Evolutionary conservation across 2,797 vertebrate species (phyloP), one percentile per base, ranked within the genome.

Genomic region (Sciaenops ocellatus): DNA sequence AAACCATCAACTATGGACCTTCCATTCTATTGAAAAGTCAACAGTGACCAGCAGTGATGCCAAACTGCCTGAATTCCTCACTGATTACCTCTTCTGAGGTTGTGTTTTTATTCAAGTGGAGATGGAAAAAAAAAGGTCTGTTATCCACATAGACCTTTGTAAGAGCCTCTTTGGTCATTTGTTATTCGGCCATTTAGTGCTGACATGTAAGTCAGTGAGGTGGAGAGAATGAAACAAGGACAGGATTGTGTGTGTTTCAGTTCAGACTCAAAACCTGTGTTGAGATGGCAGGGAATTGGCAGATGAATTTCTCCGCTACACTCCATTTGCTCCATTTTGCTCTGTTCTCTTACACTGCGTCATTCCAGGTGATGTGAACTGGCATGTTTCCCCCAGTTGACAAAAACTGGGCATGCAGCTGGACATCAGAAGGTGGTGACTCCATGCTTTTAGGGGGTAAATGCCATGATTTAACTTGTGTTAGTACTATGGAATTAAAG

Each of bases 281-380:
- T 50, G 67, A 84, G 85, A 86, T 88, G 84, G 86, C 71, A 80
- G 78, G 79, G 80, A 87, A 69, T 26, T 85, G 90, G 86, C 89
- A 78, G 83, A 87, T 77, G 57, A 62, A 86, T 85, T 89, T 86
- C 69, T 83, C 65, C 51, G 51, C 80, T 69, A 51, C 17, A 75
- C 85, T 84, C 78, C 73, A 74, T 89, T 89, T 83, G 76, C 83
- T 71, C 42, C 48, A 6, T 64, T 74, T 64, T 61, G 66, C 65
- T 85, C 52, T 81, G 47, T 88, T 88, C 74, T 90, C 46, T 79
- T n/a, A 73, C 81, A 74, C 76, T 52, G 54, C 51, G 38, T 83
- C 70, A 83, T 73, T 80, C 74, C 78, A 91, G 89, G 85, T 90
- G 86, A 90, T 69, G 87, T 80, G 86, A 90, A 76, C 75, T 93